Conservation (phyloP, 2,888 invertebrate genomes). For the Watsonalla cultraria region DNA sequence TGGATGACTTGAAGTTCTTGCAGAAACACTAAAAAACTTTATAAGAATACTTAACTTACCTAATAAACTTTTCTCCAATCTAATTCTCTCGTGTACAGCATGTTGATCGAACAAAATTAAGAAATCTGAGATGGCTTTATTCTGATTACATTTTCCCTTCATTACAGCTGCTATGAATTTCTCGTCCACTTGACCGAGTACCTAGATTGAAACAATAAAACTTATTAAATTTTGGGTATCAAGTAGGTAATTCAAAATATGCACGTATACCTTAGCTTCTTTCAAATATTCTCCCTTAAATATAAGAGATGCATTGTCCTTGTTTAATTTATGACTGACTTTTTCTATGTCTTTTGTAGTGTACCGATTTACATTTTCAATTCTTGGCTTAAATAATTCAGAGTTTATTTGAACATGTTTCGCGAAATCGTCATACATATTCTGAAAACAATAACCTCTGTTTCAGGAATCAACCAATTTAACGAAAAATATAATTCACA, state of each 20-base stretch:
- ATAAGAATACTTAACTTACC: slow-evolving; percentile 49
- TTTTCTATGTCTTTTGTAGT: slow-evolving; percentile 42
- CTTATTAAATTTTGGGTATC: slow-evolving; percentile 1
- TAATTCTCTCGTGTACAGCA: slow-evolving; percentile 90
- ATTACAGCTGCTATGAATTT: slow-evolving; percentile 83
- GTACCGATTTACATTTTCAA: slow-evolving; percentile 41
- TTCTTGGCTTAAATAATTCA: slow-evolving; percentile 53
- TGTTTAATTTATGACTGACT: slow-evolving; percentile 40
- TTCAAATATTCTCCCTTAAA: slow-evolving; percentile 50
- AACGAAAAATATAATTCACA: neutral
- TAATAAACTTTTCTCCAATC: slow-evolving; percentile 83
- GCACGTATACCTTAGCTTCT: slow-evolving; percentile 38
- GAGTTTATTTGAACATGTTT: slow-evolving; percentile 65
- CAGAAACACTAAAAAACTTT: too few species aligned
- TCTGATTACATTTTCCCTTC: slow-evolving; percentile 26
- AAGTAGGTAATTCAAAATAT: too few species aligned
- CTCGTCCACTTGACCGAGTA: slow-evolving; percentile 86
- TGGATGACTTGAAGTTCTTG: too few species aligned
- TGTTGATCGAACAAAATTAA: slow-evolving; percentile 91
- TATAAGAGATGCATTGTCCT: slow-evolving; percentile 44
- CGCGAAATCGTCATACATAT: slow-evolving; percentile 61
- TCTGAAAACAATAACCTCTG: slow-evolving; percentile 34
- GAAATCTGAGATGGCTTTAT: slow-evolving; percentile 55
- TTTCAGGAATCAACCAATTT: neutral
- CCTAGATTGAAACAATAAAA: slow-evolving; percentile 44